phyloP scores from a whole-genome alignment of 2,888 invertebrate species.

The Ormyrus labotus region DNA sequence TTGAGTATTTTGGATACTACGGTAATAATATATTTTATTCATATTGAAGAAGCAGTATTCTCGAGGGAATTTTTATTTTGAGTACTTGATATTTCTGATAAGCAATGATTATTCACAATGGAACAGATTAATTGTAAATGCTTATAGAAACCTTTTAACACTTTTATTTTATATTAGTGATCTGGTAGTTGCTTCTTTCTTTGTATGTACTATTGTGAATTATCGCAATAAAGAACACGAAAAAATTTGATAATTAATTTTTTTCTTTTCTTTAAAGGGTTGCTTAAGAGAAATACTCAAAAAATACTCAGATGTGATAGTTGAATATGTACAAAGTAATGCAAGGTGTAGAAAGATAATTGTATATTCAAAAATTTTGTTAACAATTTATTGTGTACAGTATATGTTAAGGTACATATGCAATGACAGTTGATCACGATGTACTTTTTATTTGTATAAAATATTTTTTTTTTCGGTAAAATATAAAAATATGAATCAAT shows the following conservation, averaged over 20 bases:
- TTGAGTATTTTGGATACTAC: slow-evolving; percentile 37
- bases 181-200: background rate
- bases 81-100: slow-evolving; percentile 55
- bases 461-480: slow-evolving; percentile 46
- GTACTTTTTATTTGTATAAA: slow-evolving; percentile 50
- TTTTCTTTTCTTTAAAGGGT: slow-evolving; percentile 28
- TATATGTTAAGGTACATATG: slow-evolving; percentile 44
- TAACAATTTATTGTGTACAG: slow-evolving; percentile 61
- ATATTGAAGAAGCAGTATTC: slow-evolving; percentile 52
- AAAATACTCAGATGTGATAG: slow-evolving; percentile 24
- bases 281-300: slow-evolving; percentile 53
- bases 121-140: background rate
- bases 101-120: slow-evolving; percentile 50
- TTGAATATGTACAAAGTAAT: slow-evolving; percentile 49
- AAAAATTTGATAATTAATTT: slow-evolving; percentile 34
- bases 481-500: slow-evolving; percentile 53
- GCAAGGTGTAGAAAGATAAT: slow-evolving; percentile 15
- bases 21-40: slow-evolving; percentile 41
- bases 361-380: slow-evolving; percentile 42
- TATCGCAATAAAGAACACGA: slow-evolving; percentile 42
- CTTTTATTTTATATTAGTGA: background rate
- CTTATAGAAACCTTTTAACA: background rate
- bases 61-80: slow-evolving; percentile 36
- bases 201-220: slow-evolving; percentile 35
- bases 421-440: slow-evolving; percentile 38